phyloP scores from a whole-genome alignment of 2,113 vertebrate genomes.

The Apaloderma vittatum region DNA sequence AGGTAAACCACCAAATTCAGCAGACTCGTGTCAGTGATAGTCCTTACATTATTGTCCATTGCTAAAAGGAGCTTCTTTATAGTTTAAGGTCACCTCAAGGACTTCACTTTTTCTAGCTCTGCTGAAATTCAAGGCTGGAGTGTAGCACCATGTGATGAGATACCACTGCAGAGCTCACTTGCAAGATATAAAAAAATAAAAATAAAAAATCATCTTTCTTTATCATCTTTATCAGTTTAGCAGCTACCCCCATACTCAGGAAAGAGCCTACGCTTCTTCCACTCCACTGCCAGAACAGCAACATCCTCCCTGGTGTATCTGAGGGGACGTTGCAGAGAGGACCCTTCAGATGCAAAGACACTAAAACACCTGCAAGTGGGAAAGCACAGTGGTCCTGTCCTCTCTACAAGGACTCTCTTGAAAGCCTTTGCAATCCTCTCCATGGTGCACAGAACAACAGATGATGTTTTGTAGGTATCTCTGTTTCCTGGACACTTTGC shows the following conservation, averaged over 20 bases:
- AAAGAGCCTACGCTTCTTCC: not conserved
- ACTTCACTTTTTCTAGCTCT: not conserved
- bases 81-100: not conserved
- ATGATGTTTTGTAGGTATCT: not conserved
- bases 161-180: not conserved
- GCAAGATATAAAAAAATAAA: not conserved
- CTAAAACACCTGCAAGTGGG: not conserved
- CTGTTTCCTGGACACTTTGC: not conserved
- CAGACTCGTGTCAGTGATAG: fast-evolving
- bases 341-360: not conserved
- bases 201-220: not conserved
- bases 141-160: not conserved
- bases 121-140: not conserved
- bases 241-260: not conserved
- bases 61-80: not conserved
- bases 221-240: not conserved
- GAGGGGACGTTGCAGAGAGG: not conserved
- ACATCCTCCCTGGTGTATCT: not conserved
- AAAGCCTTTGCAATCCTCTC: not conserved
- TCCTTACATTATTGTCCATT: not conserved
- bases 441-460: not conserved
- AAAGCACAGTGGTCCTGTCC: not conserved
- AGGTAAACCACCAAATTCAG: not conserved
- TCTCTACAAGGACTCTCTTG: not conserved
- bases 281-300: not conserved